These are phyloP conservation scores for Ciconia nigra DNA, from an alignment of 2,797 vertebrate genomes.

Conservation along the genomic window DNA sequence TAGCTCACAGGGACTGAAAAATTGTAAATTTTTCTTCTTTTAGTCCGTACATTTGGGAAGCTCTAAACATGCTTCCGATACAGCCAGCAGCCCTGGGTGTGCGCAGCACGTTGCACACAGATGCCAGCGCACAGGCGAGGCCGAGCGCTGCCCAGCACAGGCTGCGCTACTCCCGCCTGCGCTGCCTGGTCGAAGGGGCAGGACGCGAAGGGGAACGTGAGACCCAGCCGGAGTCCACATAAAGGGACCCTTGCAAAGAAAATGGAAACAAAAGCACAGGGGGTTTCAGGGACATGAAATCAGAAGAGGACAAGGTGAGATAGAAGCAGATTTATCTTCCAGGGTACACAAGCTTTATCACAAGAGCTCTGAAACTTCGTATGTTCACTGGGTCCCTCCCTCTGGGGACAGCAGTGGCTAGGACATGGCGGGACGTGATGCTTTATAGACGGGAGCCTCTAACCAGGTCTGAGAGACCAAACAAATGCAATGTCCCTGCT, in stretches of 20 bases:
- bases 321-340: background rate
- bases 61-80: background rate
- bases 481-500: background rate
- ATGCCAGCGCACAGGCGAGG: accelerated
- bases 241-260: background rate
- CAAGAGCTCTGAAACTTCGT: background rate
- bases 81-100: background rate
- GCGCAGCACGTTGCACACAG: background rate
- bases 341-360: background rate
- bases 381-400: background rate
- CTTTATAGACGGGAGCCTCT: background rate
- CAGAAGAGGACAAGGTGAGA: background rate
- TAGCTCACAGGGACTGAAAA: background rate
- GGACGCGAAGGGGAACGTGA: background rate
- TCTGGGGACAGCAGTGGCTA: background rate
- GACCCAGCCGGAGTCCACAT: background rate
- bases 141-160: background rate
- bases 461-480: background rate
- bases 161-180: accelerated
- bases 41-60: background rate
- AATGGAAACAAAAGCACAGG: background rate
- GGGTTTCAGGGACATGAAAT: background rate
- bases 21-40: background rate
- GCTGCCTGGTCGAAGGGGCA: background rate
- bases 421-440: background rate